Conservation (phyloP, 2,113 vertebrate genomes). For the Saguinus midas region DNA sequence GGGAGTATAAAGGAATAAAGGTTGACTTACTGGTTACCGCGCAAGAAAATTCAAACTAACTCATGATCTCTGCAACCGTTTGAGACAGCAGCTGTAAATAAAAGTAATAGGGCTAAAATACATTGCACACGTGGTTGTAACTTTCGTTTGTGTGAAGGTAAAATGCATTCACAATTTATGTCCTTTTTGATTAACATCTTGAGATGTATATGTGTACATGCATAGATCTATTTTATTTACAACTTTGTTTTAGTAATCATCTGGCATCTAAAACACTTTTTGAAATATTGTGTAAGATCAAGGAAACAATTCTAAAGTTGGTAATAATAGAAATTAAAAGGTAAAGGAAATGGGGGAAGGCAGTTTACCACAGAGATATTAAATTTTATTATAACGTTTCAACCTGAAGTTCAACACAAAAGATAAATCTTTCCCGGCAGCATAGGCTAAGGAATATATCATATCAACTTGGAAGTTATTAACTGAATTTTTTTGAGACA, state of each 20-base stretch:
- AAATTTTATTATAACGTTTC: constrained; percentile 77
- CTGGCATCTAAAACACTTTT: constrained; percentile 50
- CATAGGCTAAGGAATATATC: constrained; percentile 58
- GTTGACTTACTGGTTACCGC: constrained; percentile 20
- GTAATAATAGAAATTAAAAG: constrained; percentile 75
- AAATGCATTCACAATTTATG: constrained; percentile 55
- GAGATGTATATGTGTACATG: constrained; percentile 25
- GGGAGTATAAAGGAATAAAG: background rate
- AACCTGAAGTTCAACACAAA: constrained; percentile 65
- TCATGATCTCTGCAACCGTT: constrained; percentile 35
- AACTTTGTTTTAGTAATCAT: constrained; percentile 47
- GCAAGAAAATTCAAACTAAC: constrained; percentile 59
- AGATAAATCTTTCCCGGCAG: constrained; percentile 70
- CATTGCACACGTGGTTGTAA: constrained; percentile 41
- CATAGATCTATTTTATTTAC: constrained; percentile 60
- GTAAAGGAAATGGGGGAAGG: constrained; percentile 52
- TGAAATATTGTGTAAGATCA: constrained; percentile 66
- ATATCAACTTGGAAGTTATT: constrained; percentile 54
- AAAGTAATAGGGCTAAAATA: constrained; percentile 64
- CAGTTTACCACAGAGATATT: constrained; percentile 60
- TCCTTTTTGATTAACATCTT: constrained; percentile 62
- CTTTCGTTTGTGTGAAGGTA: constrained; percentile 57
- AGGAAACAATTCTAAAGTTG: constrained; percentile 61
- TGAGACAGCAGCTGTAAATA: constrained; percentile 65
- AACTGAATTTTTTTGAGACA: constrained; percentile 63